Evolutionary conservation across 2,888 invertebrate species (phyloP), one percentile per base, ranked within the genome.

Genomic region (Euplexia lucipara): DNA sequence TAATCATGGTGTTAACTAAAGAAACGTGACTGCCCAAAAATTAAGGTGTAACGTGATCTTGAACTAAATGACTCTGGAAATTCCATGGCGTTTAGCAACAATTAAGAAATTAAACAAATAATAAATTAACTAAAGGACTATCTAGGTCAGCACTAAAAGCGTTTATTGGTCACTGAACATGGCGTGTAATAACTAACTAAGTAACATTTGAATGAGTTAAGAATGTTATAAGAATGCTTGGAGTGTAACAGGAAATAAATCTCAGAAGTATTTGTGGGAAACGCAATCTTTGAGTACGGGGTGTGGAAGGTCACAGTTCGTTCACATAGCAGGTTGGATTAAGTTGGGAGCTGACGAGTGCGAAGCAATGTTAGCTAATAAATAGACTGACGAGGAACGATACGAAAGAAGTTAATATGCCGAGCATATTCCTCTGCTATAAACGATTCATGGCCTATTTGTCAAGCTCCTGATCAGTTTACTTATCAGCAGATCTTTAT

Each of bases 231-330:
- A 56, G 42, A 53, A 64, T 56, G 41, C 63, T 60, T 58, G 59
- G 49, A 60, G 68, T 72, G 60, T 67, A 70, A 59, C 70, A 79
- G 84, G 81, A 85, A 81, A 78, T 81, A 81, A 72, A 77, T 79
- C 65, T 70, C 56, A 35, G 66, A 58, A 49, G 63, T 52, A 71
- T 75, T 75, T 71, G 71, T 79, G 76, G 59, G 78, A 73, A 81
- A 82, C 58, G 70, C 58, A 68, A 73, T 76, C 76, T 75, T 78
- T 42, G 54, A 71, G 59, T 44, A 75, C 66, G 68, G 78, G 80
- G 80, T 60, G 82, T 79, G 80, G 71, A 85, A 85, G 84, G 85
- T 78, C 78, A 67, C 14, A 42, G 32, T 60, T 47, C 60, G 53
- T 68, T 70, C 66, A 69, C 49, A 35, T 20, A 37, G 37, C 14